Evolutionary conservation across 2,888 invertebrate genomes (phyloP), one percentile per base, ranked within the genome.

Genomic region (Diarsia mendica): DNA sequence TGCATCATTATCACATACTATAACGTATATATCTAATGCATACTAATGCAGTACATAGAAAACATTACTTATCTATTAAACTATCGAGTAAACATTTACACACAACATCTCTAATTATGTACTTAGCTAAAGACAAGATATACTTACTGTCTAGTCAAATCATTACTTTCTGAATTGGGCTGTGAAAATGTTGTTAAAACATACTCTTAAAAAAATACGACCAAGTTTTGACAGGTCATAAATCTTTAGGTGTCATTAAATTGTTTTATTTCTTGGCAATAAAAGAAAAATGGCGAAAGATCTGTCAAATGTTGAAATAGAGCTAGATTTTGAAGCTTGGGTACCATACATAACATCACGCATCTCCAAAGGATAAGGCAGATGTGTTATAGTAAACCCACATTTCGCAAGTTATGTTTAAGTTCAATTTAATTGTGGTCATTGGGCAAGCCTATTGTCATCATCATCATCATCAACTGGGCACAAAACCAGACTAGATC

Each of bases 51-150:
- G 18, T 75, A 58, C 49, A 18, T 49, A 75, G 44, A 51, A 65
- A 75, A 49, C 49, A 60, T 75, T 60, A 76, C 15, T 75, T 66
- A 75, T 75, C 77, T 55, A 33, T 55, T 77, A 6, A 11, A 49
- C 53, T 39, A 61, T 15, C 20, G 44, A 61, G 39, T 48, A 39
- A 67, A 67, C 61, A 76, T 69, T 28, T 46, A 60, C 18, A 60
- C n/a, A 49, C 4, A 51, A 44, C 28, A 46, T 46, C n/a, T 69
- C 8, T 65, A 49, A 49, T 48, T 48, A 75, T 49, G n/a, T 18
- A 49, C 28, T 55, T 20, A 75, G 2, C 2, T 23, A 51, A n/a
- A 61, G 18, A 51, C n/a, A n/a, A 18, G 33, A 13, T 39, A 5
- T 5, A 8, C 39, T 39, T 15, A 75, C 61, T 46, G 33, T 39